phyloP scores from a whole-genome alignment of 2,113 vertebrate genomes.

The Ginglymostoma cirratum region DNA sequence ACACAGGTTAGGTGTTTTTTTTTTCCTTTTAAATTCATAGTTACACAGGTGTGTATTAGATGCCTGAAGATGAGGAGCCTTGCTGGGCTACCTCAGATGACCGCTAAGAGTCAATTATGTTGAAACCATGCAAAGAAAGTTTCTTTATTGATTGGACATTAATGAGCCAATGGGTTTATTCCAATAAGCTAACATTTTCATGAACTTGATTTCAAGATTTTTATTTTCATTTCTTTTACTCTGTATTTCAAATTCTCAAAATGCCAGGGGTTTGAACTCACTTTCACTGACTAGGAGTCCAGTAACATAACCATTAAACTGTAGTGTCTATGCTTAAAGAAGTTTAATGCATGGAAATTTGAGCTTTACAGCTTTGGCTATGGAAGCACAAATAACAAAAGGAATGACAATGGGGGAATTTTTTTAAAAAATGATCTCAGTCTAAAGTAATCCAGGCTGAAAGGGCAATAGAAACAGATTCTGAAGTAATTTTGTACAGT shows the following conservation, averaged over 20 bases:
- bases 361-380: background rate
- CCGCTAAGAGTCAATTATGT: background rate
- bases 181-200: background rate
- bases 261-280: background rate
- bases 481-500: background rate
- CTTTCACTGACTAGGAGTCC: background rate
- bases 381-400: background rate
- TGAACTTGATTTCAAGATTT: background rate
- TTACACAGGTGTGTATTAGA: background rate
- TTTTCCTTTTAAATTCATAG: background rate
- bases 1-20: background rate
- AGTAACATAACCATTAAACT: background rate
- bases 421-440: too few relatives aligned
- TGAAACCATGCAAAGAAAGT: background rate
- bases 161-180: background rate
- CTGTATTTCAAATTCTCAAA: background rate
- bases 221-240: background rate
- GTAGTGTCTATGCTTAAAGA: background rate
- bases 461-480: background rate
- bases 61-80: background rate
- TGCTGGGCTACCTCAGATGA: background rate
- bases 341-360: background rate
- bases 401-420: background rate
- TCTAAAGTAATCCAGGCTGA: background rate
- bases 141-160: background rate